Conservation (phyloP, 2,888 invertebrate genomes). For the Drosophila algonquin region DNA sequence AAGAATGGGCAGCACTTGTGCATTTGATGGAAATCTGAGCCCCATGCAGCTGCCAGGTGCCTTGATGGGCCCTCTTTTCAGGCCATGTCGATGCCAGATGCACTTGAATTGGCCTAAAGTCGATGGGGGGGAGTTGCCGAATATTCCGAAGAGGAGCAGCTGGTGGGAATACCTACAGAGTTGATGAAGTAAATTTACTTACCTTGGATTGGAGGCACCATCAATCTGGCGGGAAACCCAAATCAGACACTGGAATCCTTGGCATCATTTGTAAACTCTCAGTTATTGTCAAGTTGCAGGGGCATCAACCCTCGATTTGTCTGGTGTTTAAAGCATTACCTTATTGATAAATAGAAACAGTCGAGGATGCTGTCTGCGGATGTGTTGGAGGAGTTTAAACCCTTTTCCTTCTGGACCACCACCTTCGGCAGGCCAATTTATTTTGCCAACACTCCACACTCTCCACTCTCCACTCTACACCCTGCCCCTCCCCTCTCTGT, state of each 20-base stretch:
- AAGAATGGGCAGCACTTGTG: not conserved
- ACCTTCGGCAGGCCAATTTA: constrained; percentile 67
- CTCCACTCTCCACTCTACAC: constrained; percentile 30
- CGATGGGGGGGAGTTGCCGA: no score
- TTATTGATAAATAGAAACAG: constrained; percentile 53
- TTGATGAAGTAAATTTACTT: not conserved
- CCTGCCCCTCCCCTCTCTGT: not conserved
- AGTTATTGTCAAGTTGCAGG: constrained; percentile 29
- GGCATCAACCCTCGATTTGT: constrained; percentile 56
- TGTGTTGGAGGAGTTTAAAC: constrained; percentile 5
- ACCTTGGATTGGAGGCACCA: not conserved
- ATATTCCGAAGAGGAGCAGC: not conserved
- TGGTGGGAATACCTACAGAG: no score
- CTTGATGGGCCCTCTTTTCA: not conserved
- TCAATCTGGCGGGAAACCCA: not conserved
- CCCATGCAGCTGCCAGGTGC: no score
- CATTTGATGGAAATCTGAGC: not conserved
- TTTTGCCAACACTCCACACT: constrained; percentile 74
- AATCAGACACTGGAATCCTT: not conserved
- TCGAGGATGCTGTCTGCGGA: not conserved
- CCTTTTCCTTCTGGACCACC: constrained; percentile 29
- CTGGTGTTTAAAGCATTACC: constrained; percentile 30
- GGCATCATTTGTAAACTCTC: constrained; percentile 21
- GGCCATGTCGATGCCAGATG: not conserved
- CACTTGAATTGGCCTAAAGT: not conserved